Percentiles rank a stretch among this genome's conserved stretches.
Evolutionary conservation across 2,888 invertebrate genomes (phyloP).

Genomic region (Dasysyrphus tricinctus): DNA sequence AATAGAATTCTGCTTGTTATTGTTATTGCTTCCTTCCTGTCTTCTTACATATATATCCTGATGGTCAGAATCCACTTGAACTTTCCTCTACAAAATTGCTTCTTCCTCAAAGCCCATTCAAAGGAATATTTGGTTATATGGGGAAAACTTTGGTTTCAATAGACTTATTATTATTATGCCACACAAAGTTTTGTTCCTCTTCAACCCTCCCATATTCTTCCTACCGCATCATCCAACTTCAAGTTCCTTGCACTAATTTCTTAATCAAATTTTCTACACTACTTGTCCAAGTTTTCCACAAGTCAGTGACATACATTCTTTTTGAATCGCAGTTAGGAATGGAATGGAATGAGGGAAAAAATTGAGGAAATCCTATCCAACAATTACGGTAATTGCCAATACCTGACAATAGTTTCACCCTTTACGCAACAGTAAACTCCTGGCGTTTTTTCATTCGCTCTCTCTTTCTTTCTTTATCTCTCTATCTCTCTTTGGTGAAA

Average conservation of each 20-base stretch:
- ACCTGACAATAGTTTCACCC: constrained; percentile 49
- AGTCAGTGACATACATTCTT: constrained; percentile 38
- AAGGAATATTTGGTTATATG: constrained; percentile 22
- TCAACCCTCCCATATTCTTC: background rate
- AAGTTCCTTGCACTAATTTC: constrained; percentile 50
- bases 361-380: constrained; percentile 55
- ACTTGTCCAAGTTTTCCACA: constrained; percentile 17
- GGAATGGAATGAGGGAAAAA: background rate
- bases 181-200: background rate
- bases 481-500: background rate
- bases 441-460: background rate
- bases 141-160: constrained; percentile 18
- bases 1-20: constrained; percentile 50
- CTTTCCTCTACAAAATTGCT: background rate
- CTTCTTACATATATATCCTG: background rate
- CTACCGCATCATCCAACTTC: background rate
- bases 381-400: constrained; percentile 68
- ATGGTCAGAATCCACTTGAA: constrained; percentile 43
- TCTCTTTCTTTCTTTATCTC: background rate
- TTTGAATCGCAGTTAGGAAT: background rate
- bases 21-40: constrained; percentile 51
- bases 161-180: background rate
- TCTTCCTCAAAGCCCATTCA: constrained; percentile 23
- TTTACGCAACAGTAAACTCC: background rate
- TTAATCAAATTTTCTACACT: constrained; percentile 57